Evolutionary conservation across 2,888 invertebrate species (phyloP), one percentile per base, ranked within the genome.

Genomic region (Boloria selene): DNA sequence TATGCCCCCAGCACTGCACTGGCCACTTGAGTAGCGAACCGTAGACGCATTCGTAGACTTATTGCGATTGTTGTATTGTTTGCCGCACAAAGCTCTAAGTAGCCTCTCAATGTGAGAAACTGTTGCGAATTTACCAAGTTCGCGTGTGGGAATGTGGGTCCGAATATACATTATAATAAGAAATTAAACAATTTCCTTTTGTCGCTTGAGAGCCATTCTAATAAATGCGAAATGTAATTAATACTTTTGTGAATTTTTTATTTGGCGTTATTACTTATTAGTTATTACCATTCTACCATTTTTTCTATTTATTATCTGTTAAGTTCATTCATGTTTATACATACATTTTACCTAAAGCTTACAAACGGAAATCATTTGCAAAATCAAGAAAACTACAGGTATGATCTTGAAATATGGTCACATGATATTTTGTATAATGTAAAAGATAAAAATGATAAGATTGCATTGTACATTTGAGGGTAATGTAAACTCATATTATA

Each of bases 71-170:
- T 85, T 72, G 71, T 72, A 86, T 90, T 90, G 90, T 90, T 83
- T 73, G 64, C 31, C 59, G 80, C 72, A 90, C 83, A 87, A 90
- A 81, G 82, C 79, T 72, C 64, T 76, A 76, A 86, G 79, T 79
- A 77, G 77, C 76, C 74, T 74, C 78, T 79, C 73, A 75, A 79
- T 84, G 86, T 89, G 90, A 90, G 91, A 91, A 90, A 90, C 79
- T 83, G 84, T 86, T 81, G 81, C 84, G 67, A 78, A 79, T 82
- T 71, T 72, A 73, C 72, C 65, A 70, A 77, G 75, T 77, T 77
- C 74, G 74, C 73, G 80, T 86, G 85, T 88, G 90, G 83, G 90
- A 89, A 90, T 88, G 83, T 87, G 86, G 85, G 86, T 75, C 73
- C 67, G 55, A 61, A 65, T 62, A 38, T 38, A 38, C 52, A 65